Conservation (phyloP, 1,140 invertebrate species). For the Atta cephalotes region DNA sequence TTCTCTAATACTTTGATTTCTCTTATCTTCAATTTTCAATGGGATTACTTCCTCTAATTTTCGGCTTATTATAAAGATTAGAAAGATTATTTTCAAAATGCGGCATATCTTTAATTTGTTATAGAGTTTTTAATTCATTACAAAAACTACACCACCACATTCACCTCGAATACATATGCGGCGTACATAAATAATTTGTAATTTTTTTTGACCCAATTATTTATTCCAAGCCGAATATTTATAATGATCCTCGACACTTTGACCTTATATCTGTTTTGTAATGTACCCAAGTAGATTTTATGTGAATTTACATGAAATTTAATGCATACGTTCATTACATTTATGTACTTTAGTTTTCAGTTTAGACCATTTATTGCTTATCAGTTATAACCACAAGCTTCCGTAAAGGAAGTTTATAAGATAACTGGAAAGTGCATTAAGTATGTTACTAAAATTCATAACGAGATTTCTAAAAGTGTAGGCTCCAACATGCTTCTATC, state of each 20-base stretch:
- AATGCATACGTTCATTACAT: too few relatives aligned
- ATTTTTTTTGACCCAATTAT: conserved; percentile 86
- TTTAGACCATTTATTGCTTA: too few relatives aligned
- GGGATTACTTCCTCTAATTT: conserved; percentile 98
- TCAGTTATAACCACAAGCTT: too few relatives aligned
- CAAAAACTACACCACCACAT: conserved; percentile 98
- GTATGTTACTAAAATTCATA: too few relatives aligned
- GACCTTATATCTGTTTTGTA: conserved; percentile 93
- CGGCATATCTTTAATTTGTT: conserved; percentile 98
- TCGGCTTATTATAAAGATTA: conserved; percentile 88
- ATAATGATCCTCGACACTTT: conserved; percentile 97
- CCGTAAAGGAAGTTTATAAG: too few relatives aligned
- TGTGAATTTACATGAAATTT: too few relatives aligned
- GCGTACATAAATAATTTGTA: conserved; percentile 94
- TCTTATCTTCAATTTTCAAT: conserved; percentile 88
- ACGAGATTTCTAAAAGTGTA: too few relatives aligned
- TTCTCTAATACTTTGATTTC: conserved; percentile 93
- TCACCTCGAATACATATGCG: conserved; percentile 97
- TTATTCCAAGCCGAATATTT: conserved; percentile 96
- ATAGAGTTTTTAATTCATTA: conserved; percentile 98
- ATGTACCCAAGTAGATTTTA: conserved; percentile 90
- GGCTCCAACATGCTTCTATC: too few relatives aligned
- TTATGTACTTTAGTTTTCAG: too few relatives aligned
- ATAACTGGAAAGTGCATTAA: too few relatives aligned
- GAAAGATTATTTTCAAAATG: conserved; percentile 95